Percentiles rank a stretch among this genome's conserved stretches.
phyloP scores from a whole-genome alignment of 2,888 invertebrate species.

The Marronus borbonicus region DNA sequence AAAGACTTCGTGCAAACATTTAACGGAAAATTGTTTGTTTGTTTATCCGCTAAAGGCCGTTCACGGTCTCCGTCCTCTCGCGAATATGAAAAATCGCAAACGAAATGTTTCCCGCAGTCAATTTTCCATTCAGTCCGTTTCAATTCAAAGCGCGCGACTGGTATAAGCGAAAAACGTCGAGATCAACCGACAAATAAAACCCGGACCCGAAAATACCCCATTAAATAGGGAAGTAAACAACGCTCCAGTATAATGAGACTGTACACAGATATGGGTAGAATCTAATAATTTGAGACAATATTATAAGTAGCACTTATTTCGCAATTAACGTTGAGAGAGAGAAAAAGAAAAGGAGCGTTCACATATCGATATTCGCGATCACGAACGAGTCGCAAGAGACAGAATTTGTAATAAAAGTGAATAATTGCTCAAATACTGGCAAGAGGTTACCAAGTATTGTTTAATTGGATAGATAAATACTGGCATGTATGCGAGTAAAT shows the following conservation, averaged over 20 bases:
- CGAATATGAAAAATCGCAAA: slow-evolving; percentile 25
- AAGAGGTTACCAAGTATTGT: slow-evolving; percentile 12
- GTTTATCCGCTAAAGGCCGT: slow-evolving; percentile 25
- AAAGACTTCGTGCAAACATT: slow-evolving; percentile 31
- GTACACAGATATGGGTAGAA: slow-evolving; percentile 39
- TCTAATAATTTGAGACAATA: slow-evolving; percentile 41
- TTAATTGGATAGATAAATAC: slow-evolving; percentile 31
- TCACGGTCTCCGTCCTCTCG: background rate
- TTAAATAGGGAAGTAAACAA: slow-evolving; percentile 40
- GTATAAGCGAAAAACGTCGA: background rate
- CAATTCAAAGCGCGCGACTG: background rate
- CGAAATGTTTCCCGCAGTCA: slow-evolving; percentile 31
- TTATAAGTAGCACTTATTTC: slow-evolving; percentile 42
- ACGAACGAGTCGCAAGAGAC: background rate
- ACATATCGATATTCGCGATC: slow-evolving; percentile 9
- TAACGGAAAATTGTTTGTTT: slow-evolving; percentile 43
- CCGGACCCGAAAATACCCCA: slow-evolving; percentile 29
- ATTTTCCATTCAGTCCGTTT: slow-evolving; percentile 11
- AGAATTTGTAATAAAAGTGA: slow-evolving; percentile 16
- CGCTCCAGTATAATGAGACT: slow-evolving; percentile 27
- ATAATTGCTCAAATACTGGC: slow-evolving; percentile 26
- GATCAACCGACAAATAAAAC: slow-evolving; percentile 22
- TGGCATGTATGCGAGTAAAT: background rate
- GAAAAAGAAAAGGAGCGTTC: slow-evolving; percentile 5
- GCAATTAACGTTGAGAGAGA: slow-evolving; percentile 27